Base-by-base conservation (phyloP, 2,797 vertebrate genomes). In the Xenopus petersii region DNA sequence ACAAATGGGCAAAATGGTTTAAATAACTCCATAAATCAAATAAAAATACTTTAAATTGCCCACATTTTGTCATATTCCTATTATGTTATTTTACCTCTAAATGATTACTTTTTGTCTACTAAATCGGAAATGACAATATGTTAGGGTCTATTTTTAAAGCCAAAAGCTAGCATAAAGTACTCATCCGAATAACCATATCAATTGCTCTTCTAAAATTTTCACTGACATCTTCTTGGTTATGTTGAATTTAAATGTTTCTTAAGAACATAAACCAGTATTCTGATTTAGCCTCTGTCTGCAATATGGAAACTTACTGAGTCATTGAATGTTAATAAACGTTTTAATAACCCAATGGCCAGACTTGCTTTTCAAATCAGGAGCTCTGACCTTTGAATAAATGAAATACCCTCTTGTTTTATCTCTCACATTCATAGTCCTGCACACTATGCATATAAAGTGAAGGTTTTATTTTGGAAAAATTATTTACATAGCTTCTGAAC, bases 271-370 rank as follows among this genome's bases (percentile, higher is more conserved):
- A 79, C 79, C 75, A 75, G 78, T 67, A 46, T 24, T 71, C 46
- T 69, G 13, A 13, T 70, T 84, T 70, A 77, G n/a, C 62, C 70
- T 55, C 83, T 30, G 63, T 73, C 26, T 79, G 58, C 79, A 42
- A 10, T 84, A 69, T 1, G 76, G 64, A 77, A 47, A 80, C 46
- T 54, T 63, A 81, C 71, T 10, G 83, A 82, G 70, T 82, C 59
- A 73, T 59, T 82, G 74, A 83, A 70, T 83, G 80, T 76, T 85
- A 84, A 84, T 81, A 46, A 77, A 77, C 66, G n/a, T 80, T 82
- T 75, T 77, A 86, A 84, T 82, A 82, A 86, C 74, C 70, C 63
- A 70, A 60, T 71, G 60, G 71, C 56, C 82, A 46, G 51, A 10
- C 13, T 82, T 70, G 60, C n/a, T 59, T 80, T 85, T 80, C 80